Conservation (phyloP, 2,113 vertebrate genomes). For the Mastomys natalensis region DNA sequence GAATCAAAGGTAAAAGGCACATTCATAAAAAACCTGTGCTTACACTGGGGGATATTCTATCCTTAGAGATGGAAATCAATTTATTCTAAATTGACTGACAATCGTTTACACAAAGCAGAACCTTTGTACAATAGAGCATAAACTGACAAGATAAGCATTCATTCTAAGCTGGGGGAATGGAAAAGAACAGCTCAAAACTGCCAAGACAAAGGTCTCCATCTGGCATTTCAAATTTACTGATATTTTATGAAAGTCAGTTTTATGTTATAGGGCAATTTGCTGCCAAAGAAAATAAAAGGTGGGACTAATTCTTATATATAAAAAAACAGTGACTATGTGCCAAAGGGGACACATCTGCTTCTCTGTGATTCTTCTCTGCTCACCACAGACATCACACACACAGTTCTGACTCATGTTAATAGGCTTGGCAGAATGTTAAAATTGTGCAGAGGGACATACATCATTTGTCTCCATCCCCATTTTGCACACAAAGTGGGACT, state of each 20-base stretch:
- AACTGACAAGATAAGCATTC: slow-evolving; percentile 65
- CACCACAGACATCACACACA: fast-evolving
- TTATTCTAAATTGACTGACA: slow-evolving; percentile 64
- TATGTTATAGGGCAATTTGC: slow-evolving; percentile 67
- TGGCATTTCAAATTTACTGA: slow-evolving; percentile 73
- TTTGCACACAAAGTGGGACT: neutral
- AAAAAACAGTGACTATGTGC: neutral
- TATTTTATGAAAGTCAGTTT: slow-evolving; percentile 73
- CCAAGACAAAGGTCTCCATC: slow-evolving; percentile 54
- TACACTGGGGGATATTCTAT: neutral
- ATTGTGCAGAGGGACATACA: fast-evolving
- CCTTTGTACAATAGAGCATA: slow-evolving; percentile 42
- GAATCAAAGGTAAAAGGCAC: slow-evolving; percentile 45
- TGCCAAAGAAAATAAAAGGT: slow-evolving; percentile 56
- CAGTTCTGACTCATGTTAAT: neutral
- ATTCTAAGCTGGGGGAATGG: slow-evolving; percentile 40
- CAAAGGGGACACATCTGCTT: slow-evolving; percentile 26
- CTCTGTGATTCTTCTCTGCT: neutral
- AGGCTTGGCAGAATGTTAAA: neutral
- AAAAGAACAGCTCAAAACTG: slow-evolving; percentile 65
- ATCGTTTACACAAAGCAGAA: slow-evolving; percentile 63
- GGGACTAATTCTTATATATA: slow-evolving; percentile 49
- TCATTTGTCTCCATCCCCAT: neutral
- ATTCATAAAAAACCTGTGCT: slow-evolving; percentile 9
- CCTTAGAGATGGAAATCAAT: slow-evolving; percentile 16